A percentile compares a stretch with the other conserved stretches of the same genome.
Conservation (phyloP, 1,140 invertebrate species). For the Drosophila nannoptera region DNA sequence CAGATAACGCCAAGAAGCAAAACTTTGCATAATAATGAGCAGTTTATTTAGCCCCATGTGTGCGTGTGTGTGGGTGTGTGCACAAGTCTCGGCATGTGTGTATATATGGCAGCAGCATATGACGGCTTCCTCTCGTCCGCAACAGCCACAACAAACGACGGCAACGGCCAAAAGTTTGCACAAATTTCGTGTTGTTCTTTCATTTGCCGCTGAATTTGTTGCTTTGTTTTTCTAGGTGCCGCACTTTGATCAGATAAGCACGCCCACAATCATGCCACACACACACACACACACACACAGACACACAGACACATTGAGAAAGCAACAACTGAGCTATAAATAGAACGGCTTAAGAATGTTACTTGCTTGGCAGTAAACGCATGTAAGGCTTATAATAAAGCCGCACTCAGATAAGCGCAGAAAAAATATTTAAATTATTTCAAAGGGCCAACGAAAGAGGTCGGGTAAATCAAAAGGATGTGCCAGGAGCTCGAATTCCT, state of each 20-base stretch:
- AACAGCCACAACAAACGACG: constrained; percentile 59
- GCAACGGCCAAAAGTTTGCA: constrained; percentile 47
- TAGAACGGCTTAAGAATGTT: constrained; percentile 32
- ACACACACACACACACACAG: not conserved
- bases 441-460: not conserved
- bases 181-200: constrained; percentile 68
- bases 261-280: constrained; percentile 20
- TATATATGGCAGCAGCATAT: constrained; percentile 14
- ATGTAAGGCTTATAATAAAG: constrained; percentile 28
- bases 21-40: constrained; percentile 76
- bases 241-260: constrained; percentile 70
- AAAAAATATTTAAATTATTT: constrained; percentile 13
- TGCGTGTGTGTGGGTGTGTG: constrained; percentile 25
- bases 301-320: not conserved
- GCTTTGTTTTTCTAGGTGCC: constrained; percentile 55
- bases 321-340: constrained; percentile 33
- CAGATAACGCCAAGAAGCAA: constrained; percentile 54
- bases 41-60: constrained; percentile 57
- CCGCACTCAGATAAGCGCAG: not conserved
- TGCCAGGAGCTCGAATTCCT: not conserved
- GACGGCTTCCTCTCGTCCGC: constrained; percentile 24
- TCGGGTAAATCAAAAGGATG: not conserved
- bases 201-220: constrained; percentile 65
- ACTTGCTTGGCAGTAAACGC: not conserved
- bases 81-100: constrained; percentile 35